Base-by-base conservation (phyloP, 2,888 invertebrate species). In the Ditula angustiorana region DNA sequence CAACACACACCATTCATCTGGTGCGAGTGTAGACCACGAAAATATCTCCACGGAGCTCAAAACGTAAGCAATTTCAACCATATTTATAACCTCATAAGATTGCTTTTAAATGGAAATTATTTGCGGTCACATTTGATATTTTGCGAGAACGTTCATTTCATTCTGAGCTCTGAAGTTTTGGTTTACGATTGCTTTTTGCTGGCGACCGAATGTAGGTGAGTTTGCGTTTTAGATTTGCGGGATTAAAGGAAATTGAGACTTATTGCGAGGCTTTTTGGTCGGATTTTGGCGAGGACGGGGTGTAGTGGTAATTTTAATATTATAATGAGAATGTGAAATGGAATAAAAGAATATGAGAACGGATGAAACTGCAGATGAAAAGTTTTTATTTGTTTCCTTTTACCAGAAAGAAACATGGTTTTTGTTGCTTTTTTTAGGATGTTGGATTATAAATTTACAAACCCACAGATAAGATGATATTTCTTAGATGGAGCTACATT, bases 301-400 rank as follows among this genome's bases (percentile, higher is more conserved):
- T 37, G 16, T 26, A 66, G 65, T 60, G 69, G 69, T 76, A 78
- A 72, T 81, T 82, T 83, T 78, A 79, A 82, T 86, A 87, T 82
- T 82, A 79, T 83, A 85, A 83, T 84, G 80, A 81, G 78, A 71
- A 77, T 63, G 74, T 78, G 76, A 77, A 78, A 75, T 77, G 76
- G 77, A 79, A 75, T 73, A 71, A 73, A 78, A 79, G 80, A 78
- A 78, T 58, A 63, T 57, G 64, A 52, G 53, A 59, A 59, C 55
- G 61, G 80, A 78, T 78, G 74, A 74, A 64, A 61, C 74, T 79
- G 78, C 74, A 79, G 77, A 74, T 80, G 80, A 83, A 78, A 78
- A 77, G 77, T 81, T 75, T 79, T 74, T 76, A 73, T 74, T 76
- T 74, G 75, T 73, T 73, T 76, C 71, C 21, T 52, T 58, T 64